These are phyloP conservation scores for Nysson spinosus DNA, from an alignment of 2,888 invertebrate genomes.

Conservation along the genomic window DNA sequence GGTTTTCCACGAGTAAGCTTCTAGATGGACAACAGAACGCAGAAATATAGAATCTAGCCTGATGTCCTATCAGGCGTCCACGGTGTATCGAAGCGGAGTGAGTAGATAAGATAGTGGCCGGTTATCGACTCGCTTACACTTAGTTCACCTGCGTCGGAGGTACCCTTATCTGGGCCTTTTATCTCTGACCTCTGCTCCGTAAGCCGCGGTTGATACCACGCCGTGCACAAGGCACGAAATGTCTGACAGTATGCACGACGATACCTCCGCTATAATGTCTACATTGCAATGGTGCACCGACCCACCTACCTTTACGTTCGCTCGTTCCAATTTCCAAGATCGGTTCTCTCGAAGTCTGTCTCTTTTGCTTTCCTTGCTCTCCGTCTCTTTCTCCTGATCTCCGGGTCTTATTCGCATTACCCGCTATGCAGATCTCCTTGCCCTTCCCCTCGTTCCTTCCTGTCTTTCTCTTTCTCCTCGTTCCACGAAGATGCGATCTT, in stretches of 20 bases:
- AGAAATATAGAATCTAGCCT: conserved; percentile 50
- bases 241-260: conserved; percentile 48
- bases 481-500: conserved; percentile 66
- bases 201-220: conserved; percentile 59
- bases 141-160: conserved; percentile 72
- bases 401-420: not conserved
- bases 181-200: conserved; percentile 74
- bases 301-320: conserved; percentile 25
- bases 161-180: conserved; percentile 70
- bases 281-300: conserved; percentile 54
- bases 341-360: conserved; percentile 36
- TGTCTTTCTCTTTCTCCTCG: conserved; percentile 25
- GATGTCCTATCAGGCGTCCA: conserved; percentile 51
- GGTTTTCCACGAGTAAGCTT: conserved; percentile 38
- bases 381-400: conserved; percentile 27
- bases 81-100: conserved; percentile 57
- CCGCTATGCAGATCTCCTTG: conserved; percentile 2
- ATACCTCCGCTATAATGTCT: conserved; percentile 58
- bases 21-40: conserved; percentile 23
- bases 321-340: conserved; percentile 61
- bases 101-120: conserved; percentile 70
- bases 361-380: conserved; percentile 11
- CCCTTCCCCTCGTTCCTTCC: conserved; percentile 38
- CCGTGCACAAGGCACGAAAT: conserved; percentile 42
- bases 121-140: conserved; percentile 72